A percentile compares a stretch with the other conserved stretches of the same genome.
Conservation (phyloP, 2,113 vertebrate species). For the Triplophysa tibetana region DNA sequence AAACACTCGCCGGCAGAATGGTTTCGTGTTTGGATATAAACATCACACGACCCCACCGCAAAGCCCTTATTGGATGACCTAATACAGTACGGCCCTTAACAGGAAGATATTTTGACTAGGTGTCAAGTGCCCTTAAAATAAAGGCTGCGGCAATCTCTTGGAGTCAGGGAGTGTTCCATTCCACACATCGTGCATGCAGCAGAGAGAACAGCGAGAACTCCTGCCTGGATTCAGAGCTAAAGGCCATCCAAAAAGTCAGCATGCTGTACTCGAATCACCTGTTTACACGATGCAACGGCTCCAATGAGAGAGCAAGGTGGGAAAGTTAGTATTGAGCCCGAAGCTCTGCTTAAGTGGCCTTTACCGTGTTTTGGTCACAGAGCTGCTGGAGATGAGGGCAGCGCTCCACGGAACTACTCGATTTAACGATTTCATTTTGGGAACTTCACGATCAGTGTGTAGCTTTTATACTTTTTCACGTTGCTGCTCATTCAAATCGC, state of each 20-base stretch:
- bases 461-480: neutral
- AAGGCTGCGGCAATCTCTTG: constrained; percentile 24
- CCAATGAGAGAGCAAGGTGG: neutral
- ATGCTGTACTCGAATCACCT: constrained; percentile 13
- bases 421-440: neutral
- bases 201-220: constrained; percentile 34
- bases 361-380: neutral
- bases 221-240: constrained; percentile 40
- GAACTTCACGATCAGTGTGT: neutral
- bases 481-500: neutral
- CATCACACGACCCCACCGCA: constrained; percentile 15
- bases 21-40: constrained; percentile 32
- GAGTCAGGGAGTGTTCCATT: constrained; percentile 43
- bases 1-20: constrained; percentile 30
- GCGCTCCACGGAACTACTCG: neutral
- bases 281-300: neutral
- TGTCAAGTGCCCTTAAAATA: constrained; percentile 46
- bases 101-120: constrained; percentile 48
- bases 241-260: constrained; percentile 52
- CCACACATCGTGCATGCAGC: constrained; percentile 25
- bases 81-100: constrained; percentile 42
- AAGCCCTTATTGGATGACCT: constrained; percentile 37
- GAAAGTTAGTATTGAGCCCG: neutral
- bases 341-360: neutral
- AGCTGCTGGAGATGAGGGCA: neutral